These are phyloP conservation scores for Lasius platythorax DNA, from an alignment of 2,888 invertebrate species.

Conservation along the genomic window DNA sequence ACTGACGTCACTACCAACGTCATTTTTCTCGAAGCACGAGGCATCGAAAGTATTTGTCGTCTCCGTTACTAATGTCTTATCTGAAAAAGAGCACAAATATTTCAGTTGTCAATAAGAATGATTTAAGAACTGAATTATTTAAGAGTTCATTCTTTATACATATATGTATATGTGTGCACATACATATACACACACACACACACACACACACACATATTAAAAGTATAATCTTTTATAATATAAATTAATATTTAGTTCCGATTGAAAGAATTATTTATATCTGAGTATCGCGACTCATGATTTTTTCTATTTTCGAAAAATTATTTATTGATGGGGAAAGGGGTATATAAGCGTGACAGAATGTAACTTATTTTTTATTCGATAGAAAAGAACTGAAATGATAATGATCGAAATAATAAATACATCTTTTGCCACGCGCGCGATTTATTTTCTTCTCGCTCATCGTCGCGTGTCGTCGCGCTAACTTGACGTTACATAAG, in stretches of 20 bases:
- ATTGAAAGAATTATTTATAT: neutral
- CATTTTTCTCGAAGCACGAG: slow-evolving; percentile 44
- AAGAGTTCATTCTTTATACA: neutral
- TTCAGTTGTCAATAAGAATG: neutral
- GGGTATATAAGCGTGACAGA: neutral
- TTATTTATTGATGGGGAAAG: neutral
- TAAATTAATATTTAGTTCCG: neutral
- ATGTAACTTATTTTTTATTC: neutral
- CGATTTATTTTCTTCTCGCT: slow-evolving; percentile 7
- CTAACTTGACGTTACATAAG: slow-evolving; percentile 73
- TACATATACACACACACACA: neutral
- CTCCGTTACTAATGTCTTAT: neutral
- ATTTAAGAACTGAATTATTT: too few relatives aligned
- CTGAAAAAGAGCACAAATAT: neutral
- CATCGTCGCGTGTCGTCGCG: slow-evolving; percentile 49
- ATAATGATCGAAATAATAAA: slow-evolving; percentile 37
- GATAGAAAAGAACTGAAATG: slow-evolving; percentile 23
- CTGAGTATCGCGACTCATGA: neutral
- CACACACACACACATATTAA: neutral
- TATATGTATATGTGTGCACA: neutral
- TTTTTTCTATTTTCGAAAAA: neutral
- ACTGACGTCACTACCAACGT: slow-evolving; percentile 34
- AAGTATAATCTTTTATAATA: neutral
- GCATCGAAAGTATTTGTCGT: slow-evolving; percentile 48
- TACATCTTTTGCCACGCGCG: neutral